Percentiles rank a stretch among this genome's conserved stretches.
These are phyloP conservation scores for Endomychus coccineus DNA, from an alignment of 2,888 invertebrate species.

Conservation along the genomic window DNA sequence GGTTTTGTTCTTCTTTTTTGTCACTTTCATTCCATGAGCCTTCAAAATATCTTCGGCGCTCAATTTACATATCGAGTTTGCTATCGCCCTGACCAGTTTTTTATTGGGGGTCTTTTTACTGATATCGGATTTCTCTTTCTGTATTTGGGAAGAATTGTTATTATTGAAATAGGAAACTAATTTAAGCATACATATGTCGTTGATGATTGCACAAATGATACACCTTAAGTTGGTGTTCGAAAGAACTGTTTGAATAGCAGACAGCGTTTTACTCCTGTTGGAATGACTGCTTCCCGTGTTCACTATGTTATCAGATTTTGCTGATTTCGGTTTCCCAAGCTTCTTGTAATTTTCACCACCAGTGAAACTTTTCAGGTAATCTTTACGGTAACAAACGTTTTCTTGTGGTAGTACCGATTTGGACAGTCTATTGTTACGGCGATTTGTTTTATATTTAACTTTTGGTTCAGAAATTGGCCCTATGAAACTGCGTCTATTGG, in stretches of 20 bases:
- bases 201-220: conserved; percentile 27
- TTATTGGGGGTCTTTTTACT: conserved; percentile 10
- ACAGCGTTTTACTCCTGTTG: conserved; percentile 13
- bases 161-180: conserved; percentile 25
- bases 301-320: background rate
- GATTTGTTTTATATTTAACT: background rate
- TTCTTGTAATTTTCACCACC: conserved; percentile 4
- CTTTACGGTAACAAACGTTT: conserved; percentile 9
- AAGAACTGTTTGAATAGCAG: conserved; percentile 17
- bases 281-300: background rate
- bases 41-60: conserved; percentile 4
- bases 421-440: conserved; percentile 1
- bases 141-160: conserved; percentile 5
- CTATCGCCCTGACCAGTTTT: conserved; percentile 5
- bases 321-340: background rate
- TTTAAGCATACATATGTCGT: conserved; percentile 29
- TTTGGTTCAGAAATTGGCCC: conserved; percentile 9
- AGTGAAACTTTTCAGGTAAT: conserved; percentile 5
- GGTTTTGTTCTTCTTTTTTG: conserved; percentile 5
- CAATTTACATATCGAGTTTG: conserved; percentile 5
- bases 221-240: conserved; percentile 22
- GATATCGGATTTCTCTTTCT: conserved; percentile 11
- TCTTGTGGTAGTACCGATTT: background rate
- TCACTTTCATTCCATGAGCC: conserved; percentile 5
- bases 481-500: background rate